Conservation (phyloP, 35 echinoderm and acorn worm species). For the Hemicentrotus pulcherrimus region DNA sequence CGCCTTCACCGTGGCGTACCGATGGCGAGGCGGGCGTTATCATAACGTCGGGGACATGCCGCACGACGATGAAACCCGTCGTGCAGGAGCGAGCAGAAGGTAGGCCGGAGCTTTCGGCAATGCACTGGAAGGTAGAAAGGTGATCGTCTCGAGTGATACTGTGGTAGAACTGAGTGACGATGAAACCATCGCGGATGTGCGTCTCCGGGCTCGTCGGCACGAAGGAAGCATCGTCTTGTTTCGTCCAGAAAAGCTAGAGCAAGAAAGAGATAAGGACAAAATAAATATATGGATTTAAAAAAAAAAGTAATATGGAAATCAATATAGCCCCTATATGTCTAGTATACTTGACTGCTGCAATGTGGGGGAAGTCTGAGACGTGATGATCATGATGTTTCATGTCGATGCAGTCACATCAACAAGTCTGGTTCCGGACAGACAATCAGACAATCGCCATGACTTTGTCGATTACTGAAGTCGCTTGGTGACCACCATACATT, state of each 20-base stretch:
- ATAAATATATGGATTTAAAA: not conserved
- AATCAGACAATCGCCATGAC: too few species aligned
- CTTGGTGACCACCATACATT: too few species aligned
- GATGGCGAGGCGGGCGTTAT: constrained; percentile 11
- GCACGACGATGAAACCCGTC: constrained; percentile 37
- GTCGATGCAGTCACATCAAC: too few species aligned
- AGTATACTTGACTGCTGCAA: too few species aligned
- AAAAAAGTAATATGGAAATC: not conserved
- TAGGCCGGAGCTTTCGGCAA: not conserved
- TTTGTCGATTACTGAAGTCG: too few species aligned
- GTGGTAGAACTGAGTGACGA: constrained; percentile 49
- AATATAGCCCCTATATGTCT: too few species aligned
- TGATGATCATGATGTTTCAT: too few species aligned
- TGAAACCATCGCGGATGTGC: constrained; percentile 9
- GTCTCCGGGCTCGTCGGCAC: not conserved
- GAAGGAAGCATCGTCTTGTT: not conserved
- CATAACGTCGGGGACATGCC: constrained; percentile 22
- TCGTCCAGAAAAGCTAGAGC: not conserved
- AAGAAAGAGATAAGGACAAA: not conserved
- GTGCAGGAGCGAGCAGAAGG: constrained; percentile 4
- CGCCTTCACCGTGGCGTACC: not conserved
- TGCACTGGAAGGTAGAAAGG: constrained; percentile 19
- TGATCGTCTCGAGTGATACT: constrained; percentile 15
- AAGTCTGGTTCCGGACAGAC: too few species aligned
- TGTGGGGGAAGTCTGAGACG: too few species aligned